Evolutionary conservation across 2,113 vertebrate genomes (phyloP).

Genomic region (Apaloderma vittatum): DNA sequence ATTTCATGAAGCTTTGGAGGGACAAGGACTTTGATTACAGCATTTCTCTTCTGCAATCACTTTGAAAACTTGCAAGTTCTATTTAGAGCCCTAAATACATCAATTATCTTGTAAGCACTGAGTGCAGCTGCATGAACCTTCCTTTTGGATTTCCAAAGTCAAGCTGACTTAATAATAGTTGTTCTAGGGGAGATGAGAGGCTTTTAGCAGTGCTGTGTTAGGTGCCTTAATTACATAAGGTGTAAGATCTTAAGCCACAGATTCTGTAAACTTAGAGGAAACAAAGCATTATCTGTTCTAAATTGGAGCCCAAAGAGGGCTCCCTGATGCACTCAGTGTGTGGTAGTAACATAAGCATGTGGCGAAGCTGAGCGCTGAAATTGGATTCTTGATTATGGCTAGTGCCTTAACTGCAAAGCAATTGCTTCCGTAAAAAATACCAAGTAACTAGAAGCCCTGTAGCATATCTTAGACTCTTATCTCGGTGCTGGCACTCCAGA

Average conservation of each 20-base stretch:
- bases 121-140: constrained; percentile 50
- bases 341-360: background rate
- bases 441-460: background rate
- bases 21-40: constrained; percentile 29
- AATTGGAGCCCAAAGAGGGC: background rate
- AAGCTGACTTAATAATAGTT: constrained; percentile 23
- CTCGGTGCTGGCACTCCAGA: background rate
- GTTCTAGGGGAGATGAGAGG: background rate
- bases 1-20: constrained; percentile 16
- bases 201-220: background rate
- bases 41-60: constrained; percentile 38
- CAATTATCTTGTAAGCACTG: constrained; percentile 29
- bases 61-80: constrained; percentile 33
- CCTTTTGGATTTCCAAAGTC: constrained; percentile 19
- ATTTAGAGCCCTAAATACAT: constrained; percentile 51
- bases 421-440: background rate
- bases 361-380: background rate
- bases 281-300: background rate
- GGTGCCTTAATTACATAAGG: background rate
- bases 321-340: background rate
- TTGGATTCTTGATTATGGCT: background rate
- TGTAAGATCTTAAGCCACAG: background rate
- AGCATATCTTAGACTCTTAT: background rate
- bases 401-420: background rate
- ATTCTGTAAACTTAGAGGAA: background rate